Evolutionary conservation across 2,797 vertebrate species (phyloP).

Genomic region (Myotis vivesi): DNA sequence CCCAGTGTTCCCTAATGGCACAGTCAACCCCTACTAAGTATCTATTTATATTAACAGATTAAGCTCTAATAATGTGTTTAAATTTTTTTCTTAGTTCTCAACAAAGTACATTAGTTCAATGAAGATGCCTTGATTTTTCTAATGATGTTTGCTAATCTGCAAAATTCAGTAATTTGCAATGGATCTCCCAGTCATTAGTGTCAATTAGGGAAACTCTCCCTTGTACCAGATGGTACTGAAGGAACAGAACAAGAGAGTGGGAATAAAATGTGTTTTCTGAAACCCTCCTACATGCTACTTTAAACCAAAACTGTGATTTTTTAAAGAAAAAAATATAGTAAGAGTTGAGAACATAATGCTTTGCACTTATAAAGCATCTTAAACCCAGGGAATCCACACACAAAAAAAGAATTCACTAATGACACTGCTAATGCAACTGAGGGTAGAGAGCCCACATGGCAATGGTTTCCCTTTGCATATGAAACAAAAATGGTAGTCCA

Average conservation of each 20-base stretch:
- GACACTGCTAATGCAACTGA: background rate
- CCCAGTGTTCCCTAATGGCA: background rate
- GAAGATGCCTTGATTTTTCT: slow-evolving; percentile 61
- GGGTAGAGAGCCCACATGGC: background rate
- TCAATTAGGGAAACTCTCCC: slow-evolving; percentile 63
- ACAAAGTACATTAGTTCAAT: slow-evolving; percentile 57
- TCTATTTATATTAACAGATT: slow-evolving; percentile 64
- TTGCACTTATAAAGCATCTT: background rate
- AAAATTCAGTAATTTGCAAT: slow-evolving; percentile 69
- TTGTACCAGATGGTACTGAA: slow-evolving; percentile 58
- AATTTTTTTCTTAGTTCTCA: slow-evolving; percentile 55
- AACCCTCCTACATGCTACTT: slow-evolving; percentile 64
- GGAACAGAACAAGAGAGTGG: slow-evolving; percentile 44
- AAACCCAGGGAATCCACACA: slow-evolving; percentile 24
- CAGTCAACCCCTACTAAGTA: slow-evolving; percentile 44
- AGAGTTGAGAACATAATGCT: slow-evolving; percentile 27
- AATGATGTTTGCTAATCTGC: slow-evolving; percentile 67
- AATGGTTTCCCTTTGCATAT: background rate
- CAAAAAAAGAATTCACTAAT: background rate
- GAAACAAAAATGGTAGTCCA: background rate
- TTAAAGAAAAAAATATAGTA: slow-evolving; percentile 22
- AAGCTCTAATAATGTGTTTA: slow-evolving; percentile 43
- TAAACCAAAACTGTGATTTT: slow-evolving; percentile 61
- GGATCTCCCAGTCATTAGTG: slow-evolving; percentile 66
- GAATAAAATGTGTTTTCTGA: slow-evolving; percentile 63